Evolutionary conservation across 2,888 invertebrate species (phyloP).

Genomic region (Athalia cordata): DNA sequence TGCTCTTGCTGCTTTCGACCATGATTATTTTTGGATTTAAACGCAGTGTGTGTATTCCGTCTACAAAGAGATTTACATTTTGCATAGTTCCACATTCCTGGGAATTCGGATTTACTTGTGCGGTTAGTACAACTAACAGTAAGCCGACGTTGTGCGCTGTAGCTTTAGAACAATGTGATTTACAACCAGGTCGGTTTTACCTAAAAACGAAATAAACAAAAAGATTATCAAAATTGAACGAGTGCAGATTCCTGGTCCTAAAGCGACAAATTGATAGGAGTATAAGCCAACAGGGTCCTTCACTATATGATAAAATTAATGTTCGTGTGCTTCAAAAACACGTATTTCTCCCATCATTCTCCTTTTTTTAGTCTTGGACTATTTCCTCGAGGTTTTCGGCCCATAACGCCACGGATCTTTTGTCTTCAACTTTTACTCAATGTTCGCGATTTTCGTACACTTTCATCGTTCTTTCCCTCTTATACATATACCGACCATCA

Average conservation of each 20-base stretch:
- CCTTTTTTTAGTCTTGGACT: constrained; percentile 43
- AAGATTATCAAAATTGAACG: not conserved
- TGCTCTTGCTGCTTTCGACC: not conserved
- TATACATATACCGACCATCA: not conserved
- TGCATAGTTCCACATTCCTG: constrained; percentile 21
- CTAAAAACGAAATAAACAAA: not conserved
- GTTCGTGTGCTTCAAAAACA: not conserved
- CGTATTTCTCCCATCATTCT: constrained; percentile 8
- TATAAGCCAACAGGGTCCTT: too few relatives aligned
- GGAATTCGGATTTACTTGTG: constrained; percentile 8
- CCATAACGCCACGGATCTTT: constrained; percentile 45
- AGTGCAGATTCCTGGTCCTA: not conserved
- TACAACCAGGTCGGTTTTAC: not conserved
- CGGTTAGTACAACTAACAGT: not conserved
- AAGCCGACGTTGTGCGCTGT: too few relatives aligned
- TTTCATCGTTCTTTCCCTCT: constrained; percentile 16
- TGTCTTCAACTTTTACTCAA: constrained; percentile 46
- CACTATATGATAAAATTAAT: constrained; percentile 22
- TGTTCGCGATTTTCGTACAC: constrained; percentile 44
- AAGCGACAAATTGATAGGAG: too few relatives aligned
- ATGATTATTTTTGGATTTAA: constrained; percentile 17
- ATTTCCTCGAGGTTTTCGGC: constrained; percentile 45
- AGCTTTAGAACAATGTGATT: constrained; percentile 15
- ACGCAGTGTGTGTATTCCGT: not conserved
- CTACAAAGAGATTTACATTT: constrained; percentile 18